Evolutionary conservation across 2,113 vertebrate species (phyloP).

Genomic region (Martes martes): DNA sequence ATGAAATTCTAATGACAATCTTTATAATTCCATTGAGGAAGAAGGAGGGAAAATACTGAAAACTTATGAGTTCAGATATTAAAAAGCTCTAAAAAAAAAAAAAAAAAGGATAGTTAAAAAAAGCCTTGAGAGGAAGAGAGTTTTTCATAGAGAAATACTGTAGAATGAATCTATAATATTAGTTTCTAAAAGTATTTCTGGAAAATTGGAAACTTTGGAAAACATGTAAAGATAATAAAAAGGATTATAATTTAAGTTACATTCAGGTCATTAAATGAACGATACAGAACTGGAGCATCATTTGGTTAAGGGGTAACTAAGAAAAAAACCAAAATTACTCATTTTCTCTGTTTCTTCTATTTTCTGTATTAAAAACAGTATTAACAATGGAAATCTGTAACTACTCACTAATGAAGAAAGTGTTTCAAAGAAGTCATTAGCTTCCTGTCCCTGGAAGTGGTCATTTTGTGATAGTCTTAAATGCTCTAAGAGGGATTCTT

Average conservation of each 20-base stretch:
- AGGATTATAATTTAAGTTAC: neutral
- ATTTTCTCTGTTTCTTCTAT: neutral
- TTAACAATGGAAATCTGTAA: neutral
- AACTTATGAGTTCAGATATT: neutral
- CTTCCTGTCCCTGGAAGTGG: neutral
- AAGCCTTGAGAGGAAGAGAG: neutral
- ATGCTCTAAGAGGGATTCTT: neutral
- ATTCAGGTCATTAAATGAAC: neutral
- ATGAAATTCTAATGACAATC: neutral
- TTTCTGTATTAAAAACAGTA: neutral
- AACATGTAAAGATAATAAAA: neutral
- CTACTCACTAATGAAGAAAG: neutral
- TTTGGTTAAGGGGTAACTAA: neutral
- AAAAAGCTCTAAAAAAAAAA: neutral
- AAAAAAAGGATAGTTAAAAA: neutral
- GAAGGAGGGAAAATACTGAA: neutral
- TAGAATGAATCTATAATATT: neutral
- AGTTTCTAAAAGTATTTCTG: neutral
- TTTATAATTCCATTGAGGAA: conserved; percentile 9
- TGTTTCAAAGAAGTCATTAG: neutral
- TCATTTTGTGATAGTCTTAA: neutral
- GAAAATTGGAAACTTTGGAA: neutral
- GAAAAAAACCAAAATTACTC: neutral
- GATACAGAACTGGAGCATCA: neutral
- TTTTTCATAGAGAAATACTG: neutral